These are phyloP conservation scores for Platyscapa corneri DNA, from an alignment of 1,140 invertebrate species.

Conservation along the genomic window DNA sequence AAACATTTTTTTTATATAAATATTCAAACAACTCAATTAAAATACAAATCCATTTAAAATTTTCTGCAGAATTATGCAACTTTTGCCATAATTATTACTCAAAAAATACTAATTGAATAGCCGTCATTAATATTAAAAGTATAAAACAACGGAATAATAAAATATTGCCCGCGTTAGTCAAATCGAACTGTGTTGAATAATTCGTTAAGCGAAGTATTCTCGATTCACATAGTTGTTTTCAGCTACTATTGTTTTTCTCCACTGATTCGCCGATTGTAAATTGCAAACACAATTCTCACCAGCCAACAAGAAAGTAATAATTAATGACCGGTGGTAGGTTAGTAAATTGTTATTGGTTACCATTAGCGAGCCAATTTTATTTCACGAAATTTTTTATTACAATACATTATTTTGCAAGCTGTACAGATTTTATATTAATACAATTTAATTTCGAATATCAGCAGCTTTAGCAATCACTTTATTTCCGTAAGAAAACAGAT, in stretches of 20 bases:
- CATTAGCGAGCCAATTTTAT: not conserved
- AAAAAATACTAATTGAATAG: not conserved
- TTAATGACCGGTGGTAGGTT: not conserved
- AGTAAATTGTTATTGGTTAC: not conserved
- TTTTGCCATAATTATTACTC: not conserved
- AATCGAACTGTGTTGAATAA: not conserved
- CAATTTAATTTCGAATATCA: no score
- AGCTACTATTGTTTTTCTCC: not conserved
- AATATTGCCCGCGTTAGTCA: not conserved
- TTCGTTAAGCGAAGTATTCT: not conserved
- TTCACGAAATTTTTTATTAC: not conserved
- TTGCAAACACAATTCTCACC: slow-evolving; percentile 1
- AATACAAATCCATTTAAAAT: not conserved
- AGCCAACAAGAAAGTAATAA: slow-evolving; percentile 11
- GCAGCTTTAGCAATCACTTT: no score
- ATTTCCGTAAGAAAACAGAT: no score
- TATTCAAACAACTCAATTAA: not conserved
- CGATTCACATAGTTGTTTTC: not conserved
- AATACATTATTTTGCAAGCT: not conserved
- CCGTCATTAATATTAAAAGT: not conserved
- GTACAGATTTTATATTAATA: not conserved
- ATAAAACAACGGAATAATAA: not conserved
- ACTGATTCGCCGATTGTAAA: not conserved
- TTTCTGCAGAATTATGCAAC: not conserved
- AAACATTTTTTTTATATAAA: not conserved